Conservation (phyloP, 2,113 vertebrate genomes). For the Thalassoma bifasciatum region DNA sequence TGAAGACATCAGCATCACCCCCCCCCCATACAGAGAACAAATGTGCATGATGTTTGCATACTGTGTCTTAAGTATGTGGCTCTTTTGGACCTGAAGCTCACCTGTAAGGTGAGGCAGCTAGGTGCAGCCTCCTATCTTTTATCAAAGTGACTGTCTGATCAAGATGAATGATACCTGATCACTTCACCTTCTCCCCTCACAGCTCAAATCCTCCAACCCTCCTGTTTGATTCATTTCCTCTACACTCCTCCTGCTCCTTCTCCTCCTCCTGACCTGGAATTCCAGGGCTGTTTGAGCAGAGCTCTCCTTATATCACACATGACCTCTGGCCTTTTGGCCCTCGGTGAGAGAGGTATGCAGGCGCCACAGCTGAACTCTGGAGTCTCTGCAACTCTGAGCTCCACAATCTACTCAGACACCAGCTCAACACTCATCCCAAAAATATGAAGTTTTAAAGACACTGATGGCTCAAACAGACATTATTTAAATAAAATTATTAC, state of each 20-base stretch:
- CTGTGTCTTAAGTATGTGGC: too few relatives aligned
- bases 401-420: not conserved
- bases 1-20: too few relatives aligned
- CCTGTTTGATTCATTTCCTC: not conserved
- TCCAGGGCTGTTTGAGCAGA: conserved; percentile 84
- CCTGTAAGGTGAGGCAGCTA: not conserved
- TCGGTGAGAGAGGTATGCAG: conserved; percentile 74
- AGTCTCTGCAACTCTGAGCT: conserved; percentile 10
- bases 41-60: too few relatives aligned
- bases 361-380: conserved; percentile 37
- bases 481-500: too few relatives aligned
- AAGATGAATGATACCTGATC: not conserved
- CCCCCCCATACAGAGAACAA: too few relatives aligned
- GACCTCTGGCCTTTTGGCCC: conserved; percentile 81
- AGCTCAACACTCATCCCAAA: not conserved
- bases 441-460: not conserved
- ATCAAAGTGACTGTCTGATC: not conserved
- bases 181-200: too few relatives aligned
- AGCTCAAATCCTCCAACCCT: conserved; percentile 4
- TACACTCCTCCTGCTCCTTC: not conserved
- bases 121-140: not conserved
- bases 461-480: too few relatives aligned
- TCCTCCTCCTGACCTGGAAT: conserved; percentile 75
- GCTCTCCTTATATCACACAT: conserved; percentile 79
- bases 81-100: not conserved